Conservation (phyloP, 2,888 invertebrate species). For the Eulithis prunata region DNA sequence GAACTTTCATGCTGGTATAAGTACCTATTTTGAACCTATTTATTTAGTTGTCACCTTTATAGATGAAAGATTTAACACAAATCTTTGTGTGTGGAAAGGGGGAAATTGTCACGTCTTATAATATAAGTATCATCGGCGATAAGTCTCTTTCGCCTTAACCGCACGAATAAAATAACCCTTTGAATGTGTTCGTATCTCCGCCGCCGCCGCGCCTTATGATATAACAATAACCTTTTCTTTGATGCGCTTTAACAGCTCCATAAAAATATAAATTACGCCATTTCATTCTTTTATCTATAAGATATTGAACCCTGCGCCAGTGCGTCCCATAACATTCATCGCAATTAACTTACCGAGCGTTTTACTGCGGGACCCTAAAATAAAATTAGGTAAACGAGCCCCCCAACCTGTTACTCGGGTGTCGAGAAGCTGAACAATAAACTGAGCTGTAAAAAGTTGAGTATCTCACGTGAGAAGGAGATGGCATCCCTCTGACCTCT, state of each 20-base stretch:
- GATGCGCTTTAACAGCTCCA: slow-evolving; percentile 28
- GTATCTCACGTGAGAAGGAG: slow-evolving; percentile 3
- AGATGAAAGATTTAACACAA: too few relatives aligned
- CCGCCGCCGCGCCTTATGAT: background rate
- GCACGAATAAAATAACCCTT: slow-evolving; percentile 19
- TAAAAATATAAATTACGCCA: slow-evolving; percentile 33
- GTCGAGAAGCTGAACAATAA: slow-evolving; percentile 28
- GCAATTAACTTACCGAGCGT: slow-evolving; percentile 47
- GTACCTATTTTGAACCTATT: too few relatives aligned
- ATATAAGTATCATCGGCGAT: slow-evolving; percentile 10
- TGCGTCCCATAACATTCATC: slow-evolving; percentile 43
- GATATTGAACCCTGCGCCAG: slow-evolving; percentile 25
- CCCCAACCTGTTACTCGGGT: slow-evolving; percentile 51
- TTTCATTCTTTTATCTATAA: slow-evolving; percentile 34
- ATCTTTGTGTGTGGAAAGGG: background rate
- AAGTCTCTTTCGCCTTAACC: slow-evolving; percentile 1
- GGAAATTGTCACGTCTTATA: background rate
- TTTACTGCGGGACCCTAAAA: slow-evolving; percentile 50
- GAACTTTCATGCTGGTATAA: too few relatives aligned
- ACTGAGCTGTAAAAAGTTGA: slow-evolving; percentile 21
- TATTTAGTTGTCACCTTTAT: too few relatives aligned
- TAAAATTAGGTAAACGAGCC: slow-evolving; percentile 60
- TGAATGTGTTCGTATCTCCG: background rate
- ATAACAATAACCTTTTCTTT: slow-evolving; percentile 13
- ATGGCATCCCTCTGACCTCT: too few relatives aligned